Percentiles rank a stretch among this genome's conserved stretches.
phyloP scores from a whole-genome alignment of 2,888 invertebrate species.

The Tuberolachnus salignus region DNA sequence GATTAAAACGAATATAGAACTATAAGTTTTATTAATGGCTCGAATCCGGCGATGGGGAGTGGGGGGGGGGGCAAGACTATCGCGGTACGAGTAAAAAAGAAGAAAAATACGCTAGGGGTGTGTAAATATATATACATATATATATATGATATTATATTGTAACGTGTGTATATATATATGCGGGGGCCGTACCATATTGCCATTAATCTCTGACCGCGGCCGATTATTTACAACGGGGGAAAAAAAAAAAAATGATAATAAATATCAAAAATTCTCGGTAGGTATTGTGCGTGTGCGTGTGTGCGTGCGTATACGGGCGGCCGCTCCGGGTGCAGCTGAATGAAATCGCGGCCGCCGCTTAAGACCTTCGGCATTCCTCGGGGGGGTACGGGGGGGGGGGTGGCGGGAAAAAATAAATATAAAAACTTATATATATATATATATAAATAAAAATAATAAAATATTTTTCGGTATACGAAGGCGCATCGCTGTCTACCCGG shows the following conservation, averaged over 20 bases:
- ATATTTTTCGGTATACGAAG: background rate
- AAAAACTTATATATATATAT: no score
- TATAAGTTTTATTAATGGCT: constrained; percentile 53
- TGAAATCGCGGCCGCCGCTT: constrained; percentile 25
- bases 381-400: constrained; percentile 16
- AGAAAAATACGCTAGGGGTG: background rate
- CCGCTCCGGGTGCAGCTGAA: constrained; percentile 26
- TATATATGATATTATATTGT: background rate
- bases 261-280: constrained; percentile 46
- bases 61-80: no score
- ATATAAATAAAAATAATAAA: no score
- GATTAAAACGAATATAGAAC: no score
- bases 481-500: constrained; percentile 56
- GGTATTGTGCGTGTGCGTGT: no score
- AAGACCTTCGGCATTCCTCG: constrained; percentile 32
- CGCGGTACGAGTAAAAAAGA: background rate
- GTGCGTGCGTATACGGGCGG: no score
- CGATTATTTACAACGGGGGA: constrained; percentile 36
- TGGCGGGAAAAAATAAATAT: no score
- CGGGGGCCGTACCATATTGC: background rate
- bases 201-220: constrained; percentile 53
- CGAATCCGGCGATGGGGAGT: background rate
- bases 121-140: no score
- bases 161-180: background rate
- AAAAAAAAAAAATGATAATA: constrained; percentile 34